Percentiles rank a stretch among this genome's conserved stretches.
Evolutionary conservation across 2,797 vertebrate species (phyloP).

Genomic region (Sebastes steindachneri): DNA sequence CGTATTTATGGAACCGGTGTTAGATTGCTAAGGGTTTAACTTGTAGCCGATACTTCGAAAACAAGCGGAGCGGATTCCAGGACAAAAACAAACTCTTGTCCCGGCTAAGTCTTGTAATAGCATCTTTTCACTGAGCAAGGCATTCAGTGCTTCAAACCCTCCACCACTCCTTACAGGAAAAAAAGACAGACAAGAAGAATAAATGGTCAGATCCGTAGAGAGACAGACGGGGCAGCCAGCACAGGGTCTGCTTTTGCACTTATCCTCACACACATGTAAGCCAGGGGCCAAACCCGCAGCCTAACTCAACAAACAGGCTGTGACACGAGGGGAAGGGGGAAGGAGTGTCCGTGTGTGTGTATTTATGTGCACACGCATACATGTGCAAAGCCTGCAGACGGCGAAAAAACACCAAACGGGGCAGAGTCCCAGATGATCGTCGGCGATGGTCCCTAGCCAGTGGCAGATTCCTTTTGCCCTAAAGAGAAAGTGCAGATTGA

Average conservation of each 20-base stretch:
- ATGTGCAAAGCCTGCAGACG: slow-evolving; percentile 18
- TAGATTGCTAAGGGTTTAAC: slow-evolving; percentile 35
- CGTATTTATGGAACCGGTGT: slow-evolving; percentile 59
- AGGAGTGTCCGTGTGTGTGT: slow-evolving; percentile 1
- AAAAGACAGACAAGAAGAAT: slow-evolving; percentile 33
- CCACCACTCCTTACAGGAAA: slow-evolving; percentile 18
- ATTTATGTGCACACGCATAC: background rate
- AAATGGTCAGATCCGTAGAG: slow-evolving; percentile 44
- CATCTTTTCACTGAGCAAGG: slow-evolving; percentile 47
- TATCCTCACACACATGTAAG: slow-evolving; percentile 48
- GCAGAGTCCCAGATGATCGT: slow-evolving; percentile 37
- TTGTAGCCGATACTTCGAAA: slow-evolving; percentile 62
- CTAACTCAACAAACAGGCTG: slow-evolving; percentile 71
- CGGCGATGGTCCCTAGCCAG: slow-evolving; percentile 6
- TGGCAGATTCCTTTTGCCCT: slow-evolving; percentile 20
- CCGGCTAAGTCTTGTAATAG: slow-evolving; percentile 57
- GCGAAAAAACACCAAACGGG: slow-evolving; percentile 3
- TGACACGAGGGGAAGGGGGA: slow-evolving; percentile 35
- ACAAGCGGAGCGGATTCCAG: slow-evolving; percentile 44
- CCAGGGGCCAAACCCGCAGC: slow-evolving; percentile 51
- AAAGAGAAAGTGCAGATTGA: slow-evolving; percentile 48
- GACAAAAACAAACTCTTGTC: slow-evolving; percentile 65
- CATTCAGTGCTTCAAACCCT: slow-evolving; percentile 31
- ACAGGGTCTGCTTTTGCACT: slow-evolving; percentile 69
- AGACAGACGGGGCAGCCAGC: slow-evolving; percentile 34